Evolutionary conservation across 1,140 invertebrate species (phyloP).

Genomic region (Calliopsis andreniformis): DNA sequence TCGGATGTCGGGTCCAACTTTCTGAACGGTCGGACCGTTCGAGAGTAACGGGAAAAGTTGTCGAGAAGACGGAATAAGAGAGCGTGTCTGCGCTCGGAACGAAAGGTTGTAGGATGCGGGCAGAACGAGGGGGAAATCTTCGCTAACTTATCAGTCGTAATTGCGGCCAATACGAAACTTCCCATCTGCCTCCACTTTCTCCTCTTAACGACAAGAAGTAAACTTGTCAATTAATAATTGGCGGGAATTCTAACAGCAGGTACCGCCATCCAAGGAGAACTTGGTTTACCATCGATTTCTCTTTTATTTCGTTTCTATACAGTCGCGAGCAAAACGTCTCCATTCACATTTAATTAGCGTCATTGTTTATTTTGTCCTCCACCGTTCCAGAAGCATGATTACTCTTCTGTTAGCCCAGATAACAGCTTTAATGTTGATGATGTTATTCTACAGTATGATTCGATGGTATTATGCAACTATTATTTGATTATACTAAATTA

Average conservation of each 20-base stretch:
- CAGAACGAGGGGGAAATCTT: conserved; percentile 28
- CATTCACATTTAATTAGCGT: conserved; percentile 2
- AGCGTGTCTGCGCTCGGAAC: not conserved
- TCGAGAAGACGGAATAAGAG: conserved; percentile 8
- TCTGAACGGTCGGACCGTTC: conserved; percentile 34
- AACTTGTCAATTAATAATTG: conserved; percentile 77
- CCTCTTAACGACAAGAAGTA: conserved; percentile 60
- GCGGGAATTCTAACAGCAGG: conserved; percentile 43
- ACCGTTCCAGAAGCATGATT: not conserved
- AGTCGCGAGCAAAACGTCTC: not conserved
- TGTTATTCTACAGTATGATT: not conserved
- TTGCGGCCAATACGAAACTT: conserved; percentile 72
- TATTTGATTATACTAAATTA: not conserved
- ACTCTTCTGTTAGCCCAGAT: not conserved
- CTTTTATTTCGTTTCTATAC: conserved; percentile 62
- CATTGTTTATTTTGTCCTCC: conserved; percentile 2
- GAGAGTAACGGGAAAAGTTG: conserved; percentile 38
- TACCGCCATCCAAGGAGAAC: no score
- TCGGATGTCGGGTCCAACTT: conserved; percentile 52
- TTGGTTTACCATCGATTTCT: conserved; percentile 57
- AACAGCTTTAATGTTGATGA: not conserved
- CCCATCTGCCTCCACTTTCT: conserved; percentile 41
- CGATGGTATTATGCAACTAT: not conserved
- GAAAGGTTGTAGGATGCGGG: conserved; percentile 8
- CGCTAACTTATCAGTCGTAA: conserved; percentile 74